phyloP scores from a whole-genome alignment of 2,113 vertebrate species.

The Dermatemys mawii region DNA sequence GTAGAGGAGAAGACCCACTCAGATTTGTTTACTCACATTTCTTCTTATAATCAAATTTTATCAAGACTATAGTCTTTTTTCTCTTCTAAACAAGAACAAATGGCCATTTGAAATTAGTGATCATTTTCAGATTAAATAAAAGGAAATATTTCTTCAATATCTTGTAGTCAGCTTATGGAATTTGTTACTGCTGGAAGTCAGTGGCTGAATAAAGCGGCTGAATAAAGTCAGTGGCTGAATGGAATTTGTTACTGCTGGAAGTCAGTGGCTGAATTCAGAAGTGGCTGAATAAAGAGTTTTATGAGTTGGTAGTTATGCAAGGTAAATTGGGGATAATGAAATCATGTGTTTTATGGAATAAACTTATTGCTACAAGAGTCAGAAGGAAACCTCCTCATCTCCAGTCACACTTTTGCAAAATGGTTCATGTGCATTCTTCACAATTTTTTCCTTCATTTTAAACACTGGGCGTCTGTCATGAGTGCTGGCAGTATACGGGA shows the following conservation, averaged over 20 bases:
- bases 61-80: rapidly evolving
- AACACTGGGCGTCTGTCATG: not conserved
- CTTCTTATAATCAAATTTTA: not conserved
- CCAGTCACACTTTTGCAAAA: not conserved
- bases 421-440: not conserved
- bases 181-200: not conserved
- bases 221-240: too few species aligned
- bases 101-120: not conserved
- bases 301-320: not conserved
- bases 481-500: not conserved
- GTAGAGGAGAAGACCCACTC: not conserved
- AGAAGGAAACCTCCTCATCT: not conserved
- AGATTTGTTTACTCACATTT: not conserved
- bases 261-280: too few species aligned
- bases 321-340: not conserved
- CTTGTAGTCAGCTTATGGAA: not conserved
- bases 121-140: not conserved
- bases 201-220: not conserved
- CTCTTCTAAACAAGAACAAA: not conserved
- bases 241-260: not conserved
- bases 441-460: not conserved
- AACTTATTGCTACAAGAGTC: not conserved
- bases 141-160: not conserved
- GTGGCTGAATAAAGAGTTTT: not conserved
- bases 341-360: not conserved